Evolutionary conservation across 1,140 invertebrate species (phyloP).

Genomic region (Micrasema minimum): DNA sequence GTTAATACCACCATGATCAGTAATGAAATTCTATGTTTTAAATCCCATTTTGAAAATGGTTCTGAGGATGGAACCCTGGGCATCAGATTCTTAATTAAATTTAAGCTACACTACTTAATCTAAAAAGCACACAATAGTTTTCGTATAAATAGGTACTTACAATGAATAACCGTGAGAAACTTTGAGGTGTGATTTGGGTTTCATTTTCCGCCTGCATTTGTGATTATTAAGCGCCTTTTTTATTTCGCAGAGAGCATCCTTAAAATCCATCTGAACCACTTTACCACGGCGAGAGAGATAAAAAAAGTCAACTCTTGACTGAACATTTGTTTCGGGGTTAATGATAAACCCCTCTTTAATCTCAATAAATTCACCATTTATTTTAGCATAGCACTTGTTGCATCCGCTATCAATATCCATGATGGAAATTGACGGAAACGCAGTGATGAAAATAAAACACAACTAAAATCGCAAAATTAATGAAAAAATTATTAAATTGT

Average conservation of each 20-base stretch:
- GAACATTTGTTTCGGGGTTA: neutral
- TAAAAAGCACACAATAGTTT: too few relatives aligned
- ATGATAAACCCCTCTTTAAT: conserved; percentile 21
- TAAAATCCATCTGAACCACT: conserved; percentile 27
- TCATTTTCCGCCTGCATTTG: conserved; percentile 8
- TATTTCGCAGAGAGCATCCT: conserved; percentile 19
- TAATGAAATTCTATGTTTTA: too few relatives aligned
- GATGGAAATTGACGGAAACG: too few relatives aligned
- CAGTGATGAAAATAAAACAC: too few relatives aligned
- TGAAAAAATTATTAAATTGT: too few relatives aligned
- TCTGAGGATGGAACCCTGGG: too few relatives aligned
- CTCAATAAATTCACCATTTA: conserved; percentile 28
- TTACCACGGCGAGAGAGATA: conserved; percentile 26
- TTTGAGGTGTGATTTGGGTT: neutral
- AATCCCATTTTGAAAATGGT: too few relatives aligned
- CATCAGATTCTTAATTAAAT: too few relatives aligned
- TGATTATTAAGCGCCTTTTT: conserved; percentile 20
- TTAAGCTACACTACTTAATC: too few relatives aligned
- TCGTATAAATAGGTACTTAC: conserved; percentile 20
- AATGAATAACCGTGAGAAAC: neutral
- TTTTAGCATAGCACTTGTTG: conserved; percentile 20
- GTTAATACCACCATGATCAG: too few relatives aligned
- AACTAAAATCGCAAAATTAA: too few relatives aligned
- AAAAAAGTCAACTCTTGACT: conserved; percentile 23
- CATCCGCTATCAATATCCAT: conserved; percentile 9